phyloP scores from a whole-genome alignment of 2,113 vertebrate species.

The Spermophilus dauricus region DNA sequence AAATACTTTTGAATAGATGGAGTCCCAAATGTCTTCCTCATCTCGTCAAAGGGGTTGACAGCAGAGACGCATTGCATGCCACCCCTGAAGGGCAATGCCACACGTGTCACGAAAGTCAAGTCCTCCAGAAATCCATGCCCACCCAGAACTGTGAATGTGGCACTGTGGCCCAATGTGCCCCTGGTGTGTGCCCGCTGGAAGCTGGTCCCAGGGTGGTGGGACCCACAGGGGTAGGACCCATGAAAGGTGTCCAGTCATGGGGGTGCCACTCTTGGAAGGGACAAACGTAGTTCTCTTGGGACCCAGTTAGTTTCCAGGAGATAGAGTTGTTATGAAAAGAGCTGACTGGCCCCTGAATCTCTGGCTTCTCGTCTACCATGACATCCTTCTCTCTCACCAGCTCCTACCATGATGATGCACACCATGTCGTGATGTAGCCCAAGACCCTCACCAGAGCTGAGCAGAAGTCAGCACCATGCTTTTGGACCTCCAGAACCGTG shows the following conservation, averaged over 20 bases:
- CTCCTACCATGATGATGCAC: too few species aligned
- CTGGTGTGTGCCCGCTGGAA: background rate
- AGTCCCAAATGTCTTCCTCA: background rate
- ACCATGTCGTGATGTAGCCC: background rate
- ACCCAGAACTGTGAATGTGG: rapidly evolving
- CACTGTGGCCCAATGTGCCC: background rate
- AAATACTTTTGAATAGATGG: background rate
- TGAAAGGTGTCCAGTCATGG: background rate
- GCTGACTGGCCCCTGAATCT: background rate
- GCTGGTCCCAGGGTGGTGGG: background rate
- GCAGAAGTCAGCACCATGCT: background rate
- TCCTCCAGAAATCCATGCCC: rapidly evolving
- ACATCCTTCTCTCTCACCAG: background rate
- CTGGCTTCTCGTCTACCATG: background rate
- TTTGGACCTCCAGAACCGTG: background rate
- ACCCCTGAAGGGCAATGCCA: rapidly evolving
- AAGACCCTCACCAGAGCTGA: background rate
- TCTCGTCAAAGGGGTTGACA: background rate
- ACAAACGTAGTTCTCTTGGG: background rate
- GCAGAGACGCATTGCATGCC: rapidly evolving
- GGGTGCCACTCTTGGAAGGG: background rate
- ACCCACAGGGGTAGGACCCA: background rate
- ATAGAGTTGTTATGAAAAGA: background rate
- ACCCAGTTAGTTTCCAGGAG: too few species aligned
- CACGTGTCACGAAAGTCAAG: rapidly evolving